phyloP scores from a whole-genome alignment of 1,140 invertebrate species.

The Luehdorfia chinensis region DNA sequence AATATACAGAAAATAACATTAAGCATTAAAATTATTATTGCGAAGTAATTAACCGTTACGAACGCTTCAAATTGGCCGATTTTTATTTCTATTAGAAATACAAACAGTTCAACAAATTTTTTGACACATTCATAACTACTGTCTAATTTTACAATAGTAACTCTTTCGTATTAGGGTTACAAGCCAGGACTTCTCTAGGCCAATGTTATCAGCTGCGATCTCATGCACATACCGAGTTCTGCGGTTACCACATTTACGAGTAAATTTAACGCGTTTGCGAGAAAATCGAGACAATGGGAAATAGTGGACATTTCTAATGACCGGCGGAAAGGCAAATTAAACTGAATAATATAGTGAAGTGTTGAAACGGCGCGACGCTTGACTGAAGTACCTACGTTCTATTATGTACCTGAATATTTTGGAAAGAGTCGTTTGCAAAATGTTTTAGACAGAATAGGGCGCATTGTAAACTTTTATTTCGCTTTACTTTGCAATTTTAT shows the following conservation, averaged over 20 bases:
- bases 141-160: too few species aligned
- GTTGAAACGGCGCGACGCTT: slow-evolving; percentile 2
- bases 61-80: too few species aligned
- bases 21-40: too few species aligned
- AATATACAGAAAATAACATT: too few species aligned
- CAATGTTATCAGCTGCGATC: slow-evolving; percentile 12
- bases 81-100: too few species aligned
- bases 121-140: too few species aligned
- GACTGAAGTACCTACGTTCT: background rate
- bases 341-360: slow-evolving; percentile 38
- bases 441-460: background rate
- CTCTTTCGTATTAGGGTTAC: too few species aligned
- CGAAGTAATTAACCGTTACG: too few species aligned
- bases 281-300: slow-evolving; percentile 49
- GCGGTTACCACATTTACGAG: slow-evolving; percentile 46
- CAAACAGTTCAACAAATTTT: too few species aligned
- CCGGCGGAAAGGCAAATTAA: slow-evolving; percentile 48
- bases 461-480: background rate
- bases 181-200: too few species aligned
- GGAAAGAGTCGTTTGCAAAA: background rate
- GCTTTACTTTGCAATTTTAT: too few species aligned
- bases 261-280: slow-evolving; percentile 44
- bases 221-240: slow-evolving; percentile 25
- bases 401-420: slow-evolving; percentile 1
- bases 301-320: slow-evolving; percentile 53